Percentiles rank a stretch among this genome's conserved stretches.
These are phyloP conservation scores for Brenthis ino DNA, from an alignment of 2,888 invertebrate species.

Conservation along the genomic window DNA sequence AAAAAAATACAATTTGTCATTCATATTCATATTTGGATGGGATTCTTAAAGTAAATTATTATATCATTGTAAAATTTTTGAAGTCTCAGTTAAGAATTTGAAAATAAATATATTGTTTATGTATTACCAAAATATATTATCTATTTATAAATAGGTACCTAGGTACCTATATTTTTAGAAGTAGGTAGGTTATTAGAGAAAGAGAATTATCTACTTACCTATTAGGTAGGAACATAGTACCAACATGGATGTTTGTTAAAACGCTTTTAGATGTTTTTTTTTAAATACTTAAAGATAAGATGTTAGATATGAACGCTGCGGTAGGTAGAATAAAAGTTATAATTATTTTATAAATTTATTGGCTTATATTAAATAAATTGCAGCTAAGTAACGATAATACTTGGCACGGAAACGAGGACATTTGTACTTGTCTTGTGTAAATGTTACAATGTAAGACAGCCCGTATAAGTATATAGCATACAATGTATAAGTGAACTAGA, in stretches of 20 bases:
- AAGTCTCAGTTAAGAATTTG: too few relatives aligned
- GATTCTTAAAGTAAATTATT: too few relatives aligned
- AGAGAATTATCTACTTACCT: too few relatives aligned
- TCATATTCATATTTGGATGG: not conserved
- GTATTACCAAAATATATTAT: too few relatives aligned
- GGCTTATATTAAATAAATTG: slow-evolving; percentile 3
- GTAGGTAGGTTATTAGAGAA: too few relatives aligned
- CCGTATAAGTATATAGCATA: slow-evolving; percentile 15
- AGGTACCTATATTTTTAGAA: too few relatives aligned
- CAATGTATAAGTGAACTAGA: slow-evolving; percentile 17
- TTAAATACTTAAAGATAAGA: not conserved
- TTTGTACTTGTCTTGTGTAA: not conserved
- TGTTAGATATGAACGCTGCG: not conserved
- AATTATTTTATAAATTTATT: slow-evolving; percentile 2
- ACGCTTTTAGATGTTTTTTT: too few relatives aligned
- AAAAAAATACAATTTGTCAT: slow-evolving; percentile 12
- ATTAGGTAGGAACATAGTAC: too few relatives aligned
- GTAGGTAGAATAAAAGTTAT: not conserved
- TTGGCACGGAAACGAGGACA: slow-evolving; percentile 10
- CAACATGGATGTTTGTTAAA: too few relatives aligned
- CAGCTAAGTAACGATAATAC: slow-evolving; percentile 3
- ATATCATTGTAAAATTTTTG: too few relatives aligned
- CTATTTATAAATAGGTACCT: too few relatives aligned
- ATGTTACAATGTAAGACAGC: slow-evolving; percentile 10
- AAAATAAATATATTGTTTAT: too few relatives aligned